Base-by-base conservation (phyloP, 2,113 vertebrate genomes). In the Eolophus roseicapilla region DNA sequence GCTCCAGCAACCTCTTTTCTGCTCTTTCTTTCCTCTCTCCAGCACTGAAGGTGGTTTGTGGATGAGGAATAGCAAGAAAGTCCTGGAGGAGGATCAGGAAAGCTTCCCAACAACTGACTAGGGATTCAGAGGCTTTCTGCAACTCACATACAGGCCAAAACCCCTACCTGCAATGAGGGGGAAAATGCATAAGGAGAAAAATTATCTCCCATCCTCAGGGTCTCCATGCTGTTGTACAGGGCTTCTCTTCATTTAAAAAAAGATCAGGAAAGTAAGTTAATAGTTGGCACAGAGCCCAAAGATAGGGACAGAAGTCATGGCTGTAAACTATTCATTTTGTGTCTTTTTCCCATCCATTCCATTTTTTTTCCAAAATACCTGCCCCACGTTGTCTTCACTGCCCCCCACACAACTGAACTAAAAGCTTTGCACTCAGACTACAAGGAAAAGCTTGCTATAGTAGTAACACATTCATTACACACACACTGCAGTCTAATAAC, bases 401-500 rank as follows among this genome's bases (percentile, higher is more conserved):
- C 55, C 67, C 87, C 44, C 27, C 0, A 1, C 77, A 83, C 82
- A 95, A 55, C 79, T 70, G 92, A 97, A 91, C 73, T 88, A 78
- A 96, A 96, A 96, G 70, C 82, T 96, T 94, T 84, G 50, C 17
- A 57, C 70, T 69, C 31, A 31, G 83, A 91, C 67, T 89, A 84
- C 67, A 63, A 65, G 67, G 28, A 80, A 88, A 94, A 95, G 68
- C 82, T 93, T 94, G 88, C 95, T 96, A 79, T 11, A 90, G 79
- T 90, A 96, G 94, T 80, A 97, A 82, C 80, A 95, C 93, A 93
- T 95, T 94, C 82, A 86, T 77, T 3, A 16, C 86, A 93, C 84
- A 91, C 74, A 86, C 68, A 39, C 79, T 46, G 49, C 55, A 81
- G 95, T 93, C 70, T 93, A 96, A 94, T 93, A 96, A 94, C 85